Percentiles rank a stretch among this genome's conserved stretches.
Conservation (phyloP, 2,113 vertebrate species). For the Coreoperca whiteheadi region DNA sequence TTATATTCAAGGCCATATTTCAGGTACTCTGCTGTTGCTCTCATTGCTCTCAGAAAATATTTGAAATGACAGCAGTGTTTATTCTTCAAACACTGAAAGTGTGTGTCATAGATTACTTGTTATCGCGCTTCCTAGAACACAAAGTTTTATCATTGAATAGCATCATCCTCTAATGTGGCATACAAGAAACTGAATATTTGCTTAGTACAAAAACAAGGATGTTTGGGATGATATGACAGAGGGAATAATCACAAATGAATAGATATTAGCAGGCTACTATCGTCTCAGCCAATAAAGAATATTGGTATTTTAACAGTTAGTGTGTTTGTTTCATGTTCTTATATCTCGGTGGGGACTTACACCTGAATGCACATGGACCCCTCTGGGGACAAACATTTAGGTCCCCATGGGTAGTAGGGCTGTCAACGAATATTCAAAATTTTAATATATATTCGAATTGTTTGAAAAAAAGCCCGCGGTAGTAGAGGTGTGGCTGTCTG, state of each 20-base stretch:
- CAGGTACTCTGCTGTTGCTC: conserved; percentile 23
- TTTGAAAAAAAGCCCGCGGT: too few relatives aligned
- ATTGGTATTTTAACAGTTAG: neutral
- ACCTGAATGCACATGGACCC: too few relatives aligned
- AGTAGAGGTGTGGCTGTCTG: too few relatives aligned
- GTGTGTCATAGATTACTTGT: conserved; percentile 18
- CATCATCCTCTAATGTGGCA: neutral
- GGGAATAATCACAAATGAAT: conserved; percentile 44
- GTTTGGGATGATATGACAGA: conserved; percentile 23
- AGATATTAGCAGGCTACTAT: conserved; percentile 28
- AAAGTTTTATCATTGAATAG: conserved; percentile 15
- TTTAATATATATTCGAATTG: too few relatives aligned
- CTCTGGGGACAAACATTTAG: too few relatives aligned
- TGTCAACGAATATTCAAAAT: too few relatives aligned
- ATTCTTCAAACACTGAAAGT: conserved; percentile 26
- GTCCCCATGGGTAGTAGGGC: too few relatives aligned
- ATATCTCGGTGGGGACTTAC: too few relatives aligned
- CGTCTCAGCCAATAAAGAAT: neutral
- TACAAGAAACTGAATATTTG: neutral
- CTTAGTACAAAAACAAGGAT: conserved; percentile 12
- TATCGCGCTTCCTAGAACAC: conserved; percentile 19
- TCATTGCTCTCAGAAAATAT: conserved; percentile 39
- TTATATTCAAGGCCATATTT: conserved; percentile 69
- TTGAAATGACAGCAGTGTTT: conserved; percentile 26
- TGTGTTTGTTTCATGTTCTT: too few relatives aligned